phyloP scores from a whole-genome alignment of 2,113 vertebrate genomes.

The Syngnathoides biaculeatus region DNA sequence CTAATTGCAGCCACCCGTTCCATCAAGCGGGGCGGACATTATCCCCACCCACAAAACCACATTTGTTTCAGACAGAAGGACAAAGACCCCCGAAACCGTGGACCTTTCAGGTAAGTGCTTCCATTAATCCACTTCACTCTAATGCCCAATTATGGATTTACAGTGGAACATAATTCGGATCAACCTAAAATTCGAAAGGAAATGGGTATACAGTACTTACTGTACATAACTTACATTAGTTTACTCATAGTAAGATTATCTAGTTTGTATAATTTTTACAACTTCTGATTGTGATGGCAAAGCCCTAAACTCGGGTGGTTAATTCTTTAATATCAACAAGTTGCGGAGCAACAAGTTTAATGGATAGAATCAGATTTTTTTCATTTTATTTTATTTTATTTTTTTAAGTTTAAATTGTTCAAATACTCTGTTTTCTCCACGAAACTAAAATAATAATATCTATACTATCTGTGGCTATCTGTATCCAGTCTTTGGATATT shows the following conservation, averaged over 20 bases:
- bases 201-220: background rate
- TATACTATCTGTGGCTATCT: background rate
- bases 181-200: background rate
- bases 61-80: background rate
- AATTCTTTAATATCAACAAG: background rate
- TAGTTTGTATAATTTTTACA: no score
- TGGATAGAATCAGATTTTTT: background rate
- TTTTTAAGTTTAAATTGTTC: no score
- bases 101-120: background rate
- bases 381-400: no score
- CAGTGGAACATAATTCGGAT: background rate
- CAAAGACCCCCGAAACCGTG: background rate
- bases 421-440: background rate
- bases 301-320: background rate
- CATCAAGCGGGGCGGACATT: background rate
- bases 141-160: background rate
- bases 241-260: background rate
- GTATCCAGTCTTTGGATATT: background rate
- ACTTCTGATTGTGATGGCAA: background rate
- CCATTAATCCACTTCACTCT: background rate
- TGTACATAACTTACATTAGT: background rate
- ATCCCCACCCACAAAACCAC: background rate
- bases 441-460: background rate
- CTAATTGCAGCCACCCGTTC: constrained; percentile 17
- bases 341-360: background rate